A percentile compares a stretch with the other conserved stretches of the same genome.
These are phyloP conservation scores for Nymphalis io DNA, from an alignment of 1,140 invertebrate species.

Conservation along the genomic window DNA sequence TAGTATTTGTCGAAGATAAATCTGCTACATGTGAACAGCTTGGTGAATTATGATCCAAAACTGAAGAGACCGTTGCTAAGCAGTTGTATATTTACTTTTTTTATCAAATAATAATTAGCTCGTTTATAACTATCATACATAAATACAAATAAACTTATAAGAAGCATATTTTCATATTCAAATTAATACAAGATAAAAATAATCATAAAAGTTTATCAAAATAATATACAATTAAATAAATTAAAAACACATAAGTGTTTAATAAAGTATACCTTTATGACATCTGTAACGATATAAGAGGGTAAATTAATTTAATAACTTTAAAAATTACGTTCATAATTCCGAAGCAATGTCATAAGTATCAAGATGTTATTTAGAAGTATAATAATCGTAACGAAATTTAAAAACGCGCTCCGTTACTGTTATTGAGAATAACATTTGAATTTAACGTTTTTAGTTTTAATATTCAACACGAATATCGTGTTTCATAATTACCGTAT, in stretches of 20 bases:
- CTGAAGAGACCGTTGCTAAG: no score
- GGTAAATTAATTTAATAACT: not conserved
- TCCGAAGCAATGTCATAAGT: not conserved
- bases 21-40: no score
- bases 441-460: not conserved
- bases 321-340: not conserved
- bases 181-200: no score
- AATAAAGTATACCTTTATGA: conserved; percentile 6
- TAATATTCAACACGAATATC: not conserved
- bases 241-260: not conserved
- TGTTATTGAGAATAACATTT: not conserved
- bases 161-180: no score
- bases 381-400: not conserved
- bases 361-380: not conserved
- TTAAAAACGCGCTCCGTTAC: not conserved
- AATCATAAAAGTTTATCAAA: not conserved
- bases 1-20: no score
- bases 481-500: not conserved
- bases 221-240: conserved; percentile 1
- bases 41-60: no score
- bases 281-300: not conserved
- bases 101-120: no score
- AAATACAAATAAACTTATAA: no score
- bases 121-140: no score
- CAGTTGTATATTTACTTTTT: no score